Percentiles rank a stretch among this genome's conserved stretches.
phyloP scores from a whole-genome alignment of 2,113 vertebrate species.

The Callionymus lyra region DNA sequence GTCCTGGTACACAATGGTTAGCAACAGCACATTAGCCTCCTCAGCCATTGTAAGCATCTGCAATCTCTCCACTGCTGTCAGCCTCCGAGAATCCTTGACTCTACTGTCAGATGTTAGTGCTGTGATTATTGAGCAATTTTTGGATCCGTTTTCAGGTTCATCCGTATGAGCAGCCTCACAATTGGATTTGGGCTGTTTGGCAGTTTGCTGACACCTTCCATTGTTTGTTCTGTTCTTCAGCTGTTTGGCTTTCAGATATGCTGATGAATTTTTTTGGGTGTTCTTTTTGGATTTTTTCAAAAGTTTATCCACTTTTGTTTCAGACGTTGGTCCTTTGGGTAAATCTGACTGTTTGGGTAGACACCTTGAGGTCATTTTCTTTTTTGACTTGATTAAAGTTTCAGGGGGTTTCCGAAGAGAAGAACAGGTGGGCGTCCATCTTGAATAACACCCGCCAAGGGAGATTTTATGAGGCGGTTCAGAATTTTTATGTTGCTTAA shows the following conservation, averaged over 20 bases:
- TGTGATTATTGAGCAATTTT: slow-evolving; percentile 8
- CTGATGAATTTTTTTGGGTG: too few relatives aligned
- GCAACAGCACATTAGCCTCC: slow-evolving; percentile 58
- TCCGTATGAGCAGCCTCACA: background rate
- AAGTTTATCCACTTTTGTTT: background rate
- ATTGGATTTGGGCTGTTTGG: slow-evolving; percentile 2
- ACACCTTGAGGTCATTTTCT: background rate
- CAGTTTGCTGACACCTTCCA: background rate
- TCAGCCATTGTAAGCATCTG: slow-evolving; percentile 51
- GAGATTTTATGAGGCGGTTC: slow-evolving; percentile 14
- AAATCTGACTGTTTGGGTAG: background rate
- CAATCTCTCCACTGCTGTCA: slow-evolving; percentile 59
- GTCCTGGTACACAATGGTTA: slow-evolving; percentile 76
- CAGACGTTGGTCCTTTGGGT: background rate
- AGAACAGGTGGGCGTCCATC: slow-evolving; percentile 30
- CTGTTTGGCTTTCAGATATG: too few relatives aligned
- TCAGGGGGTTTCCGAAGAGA: slow-evolving; percentile 13
- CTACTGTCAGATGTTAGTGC: slow-evolving; percentile 49
- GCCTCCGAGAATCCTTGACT: slow-evolving; percentile 58
- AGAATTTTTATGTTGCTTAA: slow-evolving; percentile 1
- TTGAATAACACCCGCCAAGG: slow-evolving; percentile 3
- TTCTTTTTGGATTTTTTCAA: too few relatives aligned
- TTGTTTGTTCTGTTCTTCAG: slow-evolving; percentile 3
- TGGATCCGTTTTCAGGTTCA: slow-evolving; percentile 11
- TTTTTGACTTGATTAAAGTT: background rate